phyloP scores from a whole-genome alignment of 2,888 invertebrate species.

The Drosophila bunnanda region DNA sequence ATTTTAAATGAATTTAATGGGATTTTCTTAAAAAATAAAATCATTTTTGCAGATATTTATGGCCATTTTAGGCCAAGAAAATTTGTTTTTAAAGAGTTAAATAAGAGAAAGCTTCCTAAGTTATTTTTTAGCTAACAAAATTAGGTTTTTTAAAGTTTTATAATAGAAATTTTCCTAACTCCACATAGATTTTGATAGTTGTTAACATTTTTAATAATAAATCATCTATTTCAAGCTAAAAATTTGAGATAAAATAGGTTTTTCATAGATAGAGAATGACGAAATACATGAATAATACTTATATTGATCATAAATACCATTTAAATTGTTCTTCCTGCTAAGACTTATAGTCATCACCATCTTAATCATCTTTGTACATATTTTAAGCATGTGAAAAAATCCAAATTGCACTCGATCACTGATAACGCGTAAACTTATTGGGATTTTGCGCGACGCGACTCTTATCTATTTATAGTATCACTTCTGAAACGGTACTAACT shows the following conservation, averaged over 20 bases:
- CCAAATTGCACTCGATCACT: background rate
- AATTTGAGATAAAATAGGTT: background rate
- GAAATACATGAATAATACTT: too few relatives aligned
- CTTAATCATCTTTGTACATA: too few relatives aligned
- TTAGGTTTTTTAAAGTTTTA: background rate
- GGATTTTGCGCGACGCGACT: background rate
- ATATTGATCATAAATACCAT: background rate
- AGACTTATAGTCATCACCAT: too few relatives aligned
- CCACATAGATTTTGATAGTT: background rate
- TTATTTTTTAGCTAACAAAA: too few relatives aligned
- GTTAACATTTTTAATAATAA: background rate
- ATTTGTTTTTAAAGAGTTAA: background rate
- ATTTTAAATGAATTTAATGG: background rate
- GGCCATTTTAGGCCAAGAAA: too few relatives aligned
- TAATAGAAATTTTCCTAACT: too few relatives aligned
- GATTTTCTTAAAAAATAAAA: background rate
- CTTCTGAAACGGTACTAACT: background rate
- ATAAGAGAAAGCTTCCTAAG: too few relatives aligned
- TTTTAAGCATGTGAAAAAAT: too few relatives aligned
- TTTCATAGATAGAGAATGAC: background rate
- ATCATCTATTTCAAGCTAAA: too few relatives aligned
- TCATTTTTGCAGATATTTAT: too few relatives aligned
- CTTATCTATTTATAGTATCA: background rate
- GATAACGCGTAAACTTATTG: background rate
- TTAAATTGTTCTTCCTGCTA: background rate